These are phyloP conservation scores for Poliocrania exsul DNA, from an alignment of 2,797 vertebrate species.

Conservation along the genomic window DNA sequence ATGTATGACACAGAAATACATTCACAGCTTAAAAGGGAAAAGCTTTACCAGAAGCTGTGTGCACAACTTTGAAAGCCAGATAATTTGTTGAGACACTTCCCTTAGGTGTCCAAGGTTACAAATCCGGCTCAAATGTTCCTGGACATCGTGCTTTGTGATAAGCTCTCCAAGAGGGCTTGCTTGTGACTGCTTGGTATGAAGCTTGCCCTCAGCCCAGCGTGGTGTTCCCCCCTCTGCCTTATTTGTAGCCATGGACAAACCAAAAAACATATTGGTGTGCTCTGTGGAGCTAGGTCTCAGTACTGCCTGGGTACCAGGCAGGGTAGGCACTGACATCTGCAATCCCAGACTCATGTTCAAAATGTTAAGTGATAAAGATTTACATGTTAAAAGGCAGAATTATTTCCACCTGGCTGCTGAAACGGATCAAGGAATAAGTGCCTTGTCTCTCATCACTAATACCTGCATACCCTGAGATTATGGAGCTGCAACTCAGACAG, in stretches of 20 bases:
- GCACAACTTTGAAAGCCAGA: neutral
- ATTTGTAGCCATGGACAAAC: neutral
- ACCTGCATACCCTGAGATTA: neutral
- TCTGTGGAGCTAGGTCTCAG: neutral
- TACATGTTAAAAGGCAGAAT: conserved; percentile 15
- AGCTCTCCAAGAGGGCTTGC: neutral
- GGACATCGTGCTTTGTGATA: neutral
- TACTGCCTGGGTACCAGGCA: neutral
- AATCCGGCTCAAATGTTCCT: neutral
- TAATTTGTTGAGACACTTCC: neutral
- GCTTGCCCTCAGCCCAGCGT: neutral
- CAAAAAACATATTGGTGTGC: neutral
- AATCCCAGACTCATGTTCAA: neutral
- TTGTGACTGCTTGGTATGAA: neutral
- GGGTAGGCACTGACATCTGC: neutral
- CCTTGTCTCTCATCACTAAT: conserved; percentile 28
- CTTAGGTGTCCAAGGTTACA: neutral
- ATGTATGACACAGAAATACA: neutral
- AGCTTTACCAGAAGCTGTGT: neutral
- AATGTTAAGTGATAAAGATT: neutral
- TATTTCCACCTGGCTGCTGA: conserved; percentile 32
- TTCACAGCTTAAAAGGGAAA: neutral
- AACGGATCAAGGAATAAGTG: neutral
- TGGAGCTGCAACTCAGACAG: neutral
- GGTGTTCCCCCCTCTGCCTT: neutral